These are phyloP conservation scores for Sebastes itinus DNA, from an alignment of 2,797 vertebrate species.

Conservation along the genomic window DNA sequence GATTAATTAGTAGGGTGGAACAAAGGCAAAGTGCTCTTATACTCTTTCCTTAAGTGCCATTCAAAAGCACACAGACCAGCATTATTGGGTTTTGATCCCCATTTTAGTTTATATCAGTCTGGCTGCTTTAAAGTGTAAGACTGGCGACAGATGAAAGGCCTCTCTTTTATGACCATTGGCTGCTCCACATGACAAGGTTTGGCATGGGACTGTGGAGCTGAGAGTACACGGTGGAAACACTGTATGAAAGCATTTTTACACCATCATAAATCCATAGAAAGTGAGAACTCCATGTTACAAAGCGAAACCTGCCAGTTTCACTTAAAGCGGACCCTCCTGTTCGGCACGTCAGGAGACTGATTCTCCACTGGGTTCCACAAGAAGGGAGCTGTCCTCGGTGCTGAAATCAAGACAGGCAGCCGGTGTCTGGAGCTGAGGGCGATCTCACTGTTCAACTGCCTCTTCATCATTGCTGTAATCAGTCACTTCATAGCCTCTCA, in stretches of 20 bases:
- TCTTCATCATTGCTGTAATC: conserved; percentile 40
- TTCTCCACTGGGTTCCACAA: conserved; percentile 35
- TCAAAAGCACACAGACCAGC: conserved; percentile 23
- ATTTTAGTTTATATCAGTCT: conserved; percentile 31
- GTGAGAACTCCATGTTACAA: conserved; percentile 29
- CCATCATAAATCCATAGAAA: conserved; percentile 7
- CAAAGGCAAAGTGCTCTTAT: conserved; percentile 47
- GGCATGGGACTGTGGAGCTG: conserved; percentile 6
- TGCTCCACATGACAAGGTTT: conserved; percentile 27
- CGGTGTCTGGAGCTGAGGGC: conserved; percentile 19
- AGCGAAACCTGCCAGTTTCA: conserved; percentile 41
- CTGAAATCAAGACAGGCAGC: conserved; percentile 64
- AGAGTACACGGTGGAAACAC: not conserved
- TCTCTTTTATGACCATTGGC: conserved; percentile 20
- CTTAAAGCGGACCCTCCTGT: conserved; percentile 18
- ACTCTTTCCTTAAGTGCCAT: conserved; percentile 33
- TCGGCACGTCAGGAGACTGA: conserved; percentile 18
- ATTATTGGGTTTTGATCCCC: conserved; percentile 47
- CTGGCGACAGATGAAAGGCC: conserved; percentile 42
- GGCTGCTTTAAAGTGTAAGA: conserved; percentile 31
- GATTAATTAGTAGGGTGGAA: conserved; percentile 64
- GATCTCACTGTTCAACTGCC: conserved; percentile 5
- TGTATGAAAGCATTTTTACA: conserved; percentile 38
- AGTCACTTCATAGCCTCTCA: conserved; percentile 24
- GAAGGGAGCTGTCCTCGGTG: conserved; percentile 67